Base-by-base conservation (phyloP, 2,888 invertebrate species). In the Pristionchus arcanus region DNA sequence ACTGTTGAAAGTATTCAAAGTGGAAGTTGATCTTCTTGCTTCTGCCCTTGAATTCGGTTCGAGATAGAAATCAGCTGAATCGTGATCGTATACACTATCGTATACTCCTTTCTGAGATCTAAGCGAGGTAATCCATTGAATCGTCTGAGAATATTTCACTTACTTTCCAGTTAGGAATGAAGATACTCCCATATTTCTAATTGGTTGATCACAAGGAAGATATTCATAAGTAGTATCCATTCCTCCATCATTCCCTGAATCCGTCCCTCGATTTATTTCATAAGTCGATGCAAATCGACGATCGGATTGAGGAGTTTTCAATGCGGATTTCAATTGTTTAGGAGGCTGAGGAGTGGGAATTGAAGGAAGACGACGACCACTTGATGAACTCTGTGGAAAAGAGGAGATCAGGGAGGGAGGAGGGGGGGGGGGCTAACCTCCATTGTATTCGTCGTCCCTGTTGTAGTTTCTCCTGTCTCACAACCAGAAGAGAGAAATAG, bases 11-110 rank as follows among this genome's bases (percentile, higher is more conserved):
- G 88, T 88, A 34, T 71, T 88, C 34, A 88, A 25, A 9, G 89
- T 89, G 0, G 89, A 89, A 4, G 89, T 63, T 7, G 89, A 89
- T 42, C 37, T 37, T 37, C 89, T 55, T 25, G 81, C 81, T 81
- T 77, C 89, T 21, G 31, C 81, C 28, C 63, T 53, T n/a, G 89
- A 89, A 89, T 92, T 92, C 4, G 93, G 92, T 37, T 92, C 91
- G 71, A 92, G 68, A 81, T 93, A 93, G 63, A 90, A 86, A 74
- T 93, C 92, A 28, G 90, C 91, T 3, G 93, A 92, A 5, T 90
- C 91, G 15, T 90, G 90, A 77, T 93, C 93, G 81, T 92, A 93
- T 2, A 93, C 93, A 49, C 90, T 89, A 66, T 93, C 93, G 71
- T 93, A 93, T 25, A 86, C 86, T 63, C 59, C 86, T 16, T 34